Evolutionary conservation across 2,888 invertebrate genomes (phyloP), one percentile per base, ranked within the genome.

Genomic region (Eupithecia dodoneata): DNA sequence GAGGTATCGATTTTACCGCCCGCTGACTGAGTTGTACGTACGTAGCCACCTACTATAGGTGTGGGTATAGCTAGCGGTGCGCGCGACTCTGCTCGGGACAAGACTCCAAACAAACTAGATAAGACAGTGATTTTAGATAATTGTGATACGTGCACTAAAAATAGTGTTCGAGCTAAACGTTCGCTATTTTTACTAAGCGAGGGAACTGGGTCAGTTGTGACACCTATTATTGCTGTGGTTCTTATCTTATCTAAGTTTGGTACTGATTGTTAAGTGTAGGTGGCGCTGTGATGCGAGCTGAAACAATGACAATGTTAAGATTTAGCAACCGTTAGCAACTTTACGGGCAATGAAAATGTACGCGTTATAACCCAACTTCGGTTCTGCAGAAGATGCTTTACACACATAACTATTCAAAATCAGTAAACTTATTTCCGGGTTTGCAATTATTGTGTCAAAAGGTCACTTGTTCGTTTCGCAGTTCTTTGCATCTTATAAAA

Each of bases 111-210:
- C 86, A 86, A 87, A 87, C 65, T 55, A 86, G 84, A 84, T 91
- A 90, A 90, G 89, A 91, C 92, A 88, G 88, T 90, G 88, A 85
- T 89, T 90, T 89, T 81, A 89, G 88, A 91, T 91, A 91, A 92
- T 88, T 87, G 86, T 91, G 91, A 93, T 93, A 92, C 89, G 90
- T 89, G 89, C 88, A 91, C 93, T 94, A 94, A 89, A 93, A 94
- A 94, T 95, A 95, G 94, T 91, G 89, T 89, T 92, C 89, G 94
- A 95, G 94, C 94, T 94, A 93, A 94, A 94, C 90, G 89, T 86
- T 83, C 87, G 93, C 94, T 95, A 94, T 94, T 95, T 94, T 94
- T 94, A 93, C 90, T 90, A 88, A 86, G 86, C 90, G 91, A 91
- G 63, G 63, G 91, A 94, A 92, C 85, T 94, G 89, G 94, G 94